These are phyloP conservation scores for Carassius gibelio DNA, from an alignment of 2,113 vertebrate genomes.

Conservation along the genomic window DNA sequence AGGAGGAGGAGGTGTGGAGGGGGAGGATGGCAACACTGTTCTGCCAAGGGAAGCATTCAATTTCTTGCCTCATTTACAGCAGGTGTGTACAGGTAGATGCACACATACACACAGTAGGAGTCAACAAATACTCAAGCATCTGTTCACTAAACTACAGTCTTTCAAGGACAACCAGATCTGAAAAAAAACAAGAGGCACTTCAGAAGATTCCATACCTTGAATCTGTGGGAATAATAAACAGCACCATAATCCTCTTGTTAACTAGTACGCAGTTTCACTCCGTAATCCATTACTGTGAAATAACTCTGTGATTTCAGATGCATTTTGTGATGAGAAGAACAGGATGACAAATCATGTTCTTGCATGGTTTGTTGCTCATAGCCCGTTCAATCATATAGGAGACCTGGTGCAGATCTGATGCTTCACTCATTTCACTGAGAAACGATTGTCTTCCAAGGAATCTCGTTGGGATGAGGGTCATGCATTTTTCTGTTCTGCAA, in stretches of 20 bases:
- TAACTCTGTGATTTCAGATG: not conserved
- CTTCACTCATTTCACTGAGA: slow-evolving; percentile 21
- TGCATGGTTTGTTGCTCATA: not conserved
- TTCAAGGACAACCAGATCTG: slow-evolving; percentile 47
- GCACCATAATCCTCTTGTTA: not conserved
- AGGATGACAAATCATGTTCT: no score
- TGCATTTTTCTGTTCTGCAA: slow-evolving; percentile 26
- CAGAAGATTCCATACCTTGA: not conserved
- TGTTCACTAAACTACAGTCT: slow-evolving; percentile 42
- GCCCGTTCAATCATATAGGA: not conserved
- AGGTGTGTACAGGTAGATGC: slow-evolving; percentile 51
- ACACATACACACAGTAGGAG: slow-evolving; percentile 37
- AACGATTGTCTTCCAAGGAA: slow-evolving; percentile 40
- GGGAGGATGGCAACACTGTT: not conserved
- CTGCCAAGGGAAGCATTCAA: slow-evolving; percentile 50
- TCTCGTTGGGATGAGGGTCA: slow-evolving; percentile 25
- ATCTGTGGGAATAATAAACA: not conserved
- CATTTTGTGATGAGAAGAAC: not conserved
- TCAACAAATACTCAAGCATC: slow-evolving; percentile 44
- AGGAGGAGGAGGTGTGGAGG: slow-evolving; percentile 8
- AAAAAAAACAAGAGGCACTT: slow-evolving; percentile 22
- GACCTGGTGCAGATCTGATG: not conserved
- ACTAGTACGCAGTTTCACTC: not conserved
- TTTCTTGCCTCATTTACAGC: slow-evolving; percentile 59
- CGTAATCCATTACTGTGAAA: not conserved